Conservation (phyloP, 2,888 invertebrate species). For the Melanargia galathea region DNA sequence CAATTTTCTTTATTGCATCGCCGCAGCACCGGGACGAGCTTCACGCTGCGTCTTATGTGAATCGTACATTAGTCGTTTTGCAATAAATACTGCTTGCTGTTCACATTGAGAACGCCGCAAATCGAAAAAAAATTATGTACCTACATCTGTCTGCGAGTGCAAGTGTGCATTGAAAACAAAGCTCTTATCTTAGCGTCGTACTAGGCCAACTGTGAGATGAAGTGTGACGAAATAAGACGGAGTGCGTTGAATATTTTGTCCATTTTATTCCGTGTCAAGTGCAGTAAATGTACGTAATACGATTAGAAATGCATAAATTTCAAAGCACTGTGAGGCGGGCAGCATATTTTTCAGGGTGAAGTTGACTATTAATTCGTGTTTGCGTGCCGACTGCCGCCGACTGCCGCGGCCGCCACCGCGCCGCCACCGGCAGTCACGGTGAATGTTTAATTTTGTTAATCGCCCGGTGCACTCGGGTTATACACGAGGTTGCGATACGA, state of each 20-base stretch:
- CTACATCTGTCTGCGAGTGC: too few species aligned
- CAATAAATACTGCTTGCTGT: background rate
- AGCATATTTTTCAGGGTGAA: slow-evolving; percentile 51
- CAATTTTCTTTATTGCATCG: too few species aligned
- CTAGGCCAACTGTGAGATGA: too few species aligned
- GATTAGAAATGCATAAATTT: slow-evolving; percentile 12
- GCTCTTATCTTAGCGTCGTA: too few species aligned
- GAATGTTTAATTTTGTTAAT: slow-evolving; percentile 35
- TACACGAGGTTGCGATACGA: slow-evolving; percentile 26
- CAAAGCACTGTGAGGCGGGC: slow-evolving; percentile 13
- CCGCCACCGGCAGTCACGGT: slow-evolving; percentile 24
- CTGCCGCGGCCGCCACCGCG: slow-evolving; percentile 18
- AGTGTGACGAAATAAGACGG: too few species aligned
- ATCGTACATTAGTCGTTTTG: background rate
- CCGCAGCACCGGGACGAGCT: too few species aligned
- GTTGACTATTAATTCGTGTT: slow-evolving; percentile 39
- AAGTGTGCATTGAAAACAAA: too few species aligned
- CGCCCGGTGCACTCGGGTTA: slow-evolving; percentile 28
- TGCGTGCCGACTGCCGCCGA: slow-evolving; percentile 32
- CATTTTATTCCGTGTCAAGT: background rate
- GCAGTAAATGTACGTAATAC: slow-evolving; percentile 1
- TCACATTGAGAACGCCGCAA: background rate
- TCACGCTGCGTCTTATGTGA: too few species aligned
- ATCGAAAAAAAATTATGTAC: background rate
- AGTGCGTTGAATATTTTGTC: too few species aligned